Base-by-base conservation (phyloP, 2,888 invertebrate genomes). In the Drosophila peninsularis region DNA sequence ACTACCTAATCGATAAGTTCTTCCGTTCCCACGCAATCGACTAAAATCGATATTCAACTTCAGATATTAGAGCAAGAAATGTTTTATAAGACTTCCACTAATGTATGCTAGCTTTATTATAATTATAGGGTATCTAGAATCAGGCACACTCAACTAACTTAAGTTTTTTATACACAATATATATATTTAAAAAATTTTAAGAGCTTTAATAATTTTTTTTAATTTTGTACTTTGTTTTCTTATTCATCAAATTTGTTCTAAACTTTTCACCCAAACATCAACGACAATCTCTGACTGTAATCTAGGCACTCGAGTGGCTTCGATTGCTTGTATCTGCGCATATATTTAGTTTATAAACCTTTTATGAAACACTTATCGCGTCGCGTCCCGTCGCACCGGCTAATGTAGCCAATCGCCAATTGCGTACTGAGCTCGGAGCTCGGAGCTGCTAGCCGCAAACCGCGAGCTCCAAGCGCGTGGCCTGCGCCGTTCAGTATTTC, bases 381-480 rank as follows among this genome's bases (percentile, higher is more conserved):
- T 63, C 49, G 37, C 47, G 45, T 27, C 27, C 10, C 13, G 21
- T 21, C 21, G 11, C 37, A 39, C 24, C 52, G 32, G 53, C 21
- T 56, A 27, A n/a, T 27, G 57, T 58, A 49, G 37, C 53, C 58
- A 74, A 75, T 66, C 49, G 62, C 60, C 65, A 75, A 69, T 63
- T 61, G 53, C 62, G 21, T 54, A 82, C 82, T 86, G 68, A 36
- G 32, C 47, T 47, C 17, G 3, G 17, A 30, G 45, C 45, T 45
- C 2, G 9, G 45, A 45, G n/a, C 45, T 45, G 13, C 14, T 21
- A 24, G n/a, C 3, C 24, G 44, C 44, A n/a, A n/a, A n/a, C n/a
- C 14, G 44, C 44, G 14, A 21, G 32, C 45, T 30, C 47, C 17
- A 30, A 47, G 47, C 30, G 21, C 42, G 34, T 30, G 44, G 37